These are phyloP conservation scores for Zaprionus capensis DNA, from an alignment of 1,140 invertebrate genomes.

Conservation along the genomic window DNA sequence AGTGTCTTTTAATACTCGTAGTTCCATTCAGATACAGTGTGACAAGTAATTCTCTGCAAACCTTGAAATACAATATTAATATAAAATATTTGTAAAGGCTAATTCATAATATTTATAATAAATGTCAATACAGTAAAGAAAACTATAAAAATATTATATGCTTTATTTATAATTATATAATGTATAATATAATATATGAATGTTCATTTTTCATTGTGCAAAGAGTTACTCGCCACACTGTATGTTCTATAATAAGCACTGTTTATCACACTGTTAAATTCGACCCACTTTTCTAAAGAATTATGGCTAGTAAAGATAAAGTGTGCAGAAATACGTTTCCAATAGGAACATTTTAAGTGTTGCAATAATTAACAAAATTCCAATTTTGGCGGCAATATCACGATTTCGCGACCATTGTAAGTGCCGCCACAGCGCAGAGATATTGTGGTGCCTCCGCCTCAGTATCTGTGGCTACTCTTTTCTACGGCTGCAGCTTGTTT, in stretches of 20 bases:
- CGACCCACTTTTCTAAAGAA: constrained; percentile 2
- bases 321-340: neutral
- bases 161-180: too few species aligned
- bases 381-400: constrained; percentile 17
- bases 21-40: neutral
- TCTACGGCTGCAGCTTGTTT: constrained; percentile 51
- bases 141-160: too few species aligned
- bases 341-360: neutral
- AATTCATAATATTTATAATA: too few species aligned
- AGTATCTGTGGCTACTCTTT: constrained; percentile 21
- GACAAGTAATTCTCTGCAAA: too few species aligned
- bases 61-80: too few species aligned
- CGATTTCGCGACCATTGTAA: constrained; percentile 12
- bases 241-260: neutral
- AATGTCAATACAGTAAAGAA: too few species aligned
- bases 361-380: constrained; percentile 4
- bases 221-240: too few species aligned
- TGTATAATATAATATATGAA: too few species aligned
- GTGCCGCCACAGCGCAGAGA: constrained; percentile 17
- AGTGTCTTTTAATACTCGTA: neutral
- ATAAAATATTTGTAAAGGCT: too few species aligned
- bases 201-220: too few species aligned
- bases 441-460: constrained; percentile 14
- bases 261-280: neutral
- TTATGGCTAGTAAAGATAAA: neutral